Evolutionary conservation across 2,888 invertebrate species (phyloP).

Genomic region (Drosophila monieri): DNA sequence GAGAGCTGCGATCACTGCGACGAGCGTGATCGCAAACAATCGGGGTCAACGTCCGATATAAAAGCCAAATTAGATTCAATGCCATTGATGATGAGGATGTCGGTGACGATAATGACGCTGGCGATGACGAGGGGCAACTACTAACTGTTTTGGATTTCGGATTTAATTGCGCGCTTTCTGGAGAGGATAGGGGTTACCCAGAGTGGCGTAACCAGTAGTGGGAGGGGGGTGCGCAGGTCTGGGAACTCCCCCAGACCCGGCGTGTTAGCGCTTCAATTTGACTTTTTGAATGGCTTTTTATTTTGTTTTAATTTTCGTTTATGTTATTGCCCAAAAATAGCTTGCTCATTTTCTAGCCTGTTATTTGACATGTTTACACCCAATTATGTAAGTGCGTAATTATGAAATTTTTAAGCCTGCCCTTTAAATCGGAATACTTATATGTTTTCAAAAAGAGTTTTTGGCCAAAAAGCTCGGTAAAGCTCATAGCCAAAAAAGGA

Average conservation of each 20-base stretch:
- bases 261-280: not conserved
- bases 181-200: not conserved
- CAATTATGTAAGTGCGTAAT: not conserved
- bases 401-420: too few relatives aligned
- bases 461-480: too few relatives aligned
- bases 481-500: too few relatives aligned
- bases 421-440: too few relatives aligned
- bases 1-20: conserved; percentile 8
- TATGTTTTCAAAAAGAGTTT: too few relatives aligned
- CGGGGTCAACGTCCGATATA: conserved; percentile 33
- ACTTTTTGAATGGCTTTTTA: not conserved
- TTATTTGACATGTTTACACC: not conserved
- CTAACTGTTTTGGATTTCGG: conserved; percentile 9
- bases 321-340: not conserved
- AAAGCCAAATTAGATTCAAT: conserved; percentile 39
- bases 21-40: conserved; percentile 8
- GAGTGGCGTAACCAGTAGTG: conserved; percentile 8
- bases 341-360: not conserved
- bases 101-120: not conserved
- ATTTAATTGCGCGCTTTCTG: conserved; percentile 6
- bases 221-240: not conserved
- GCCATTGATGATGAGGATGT: conserved; percentile 27
- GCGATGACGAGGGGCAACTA: conserved; percentile 11
- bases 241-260: not conserved
- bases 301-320: too few relatives aligned